Evolutionary conservation across 2,888 invertebrate species (phyloP).

Genomic region (Cetonia aurata): DNA sequence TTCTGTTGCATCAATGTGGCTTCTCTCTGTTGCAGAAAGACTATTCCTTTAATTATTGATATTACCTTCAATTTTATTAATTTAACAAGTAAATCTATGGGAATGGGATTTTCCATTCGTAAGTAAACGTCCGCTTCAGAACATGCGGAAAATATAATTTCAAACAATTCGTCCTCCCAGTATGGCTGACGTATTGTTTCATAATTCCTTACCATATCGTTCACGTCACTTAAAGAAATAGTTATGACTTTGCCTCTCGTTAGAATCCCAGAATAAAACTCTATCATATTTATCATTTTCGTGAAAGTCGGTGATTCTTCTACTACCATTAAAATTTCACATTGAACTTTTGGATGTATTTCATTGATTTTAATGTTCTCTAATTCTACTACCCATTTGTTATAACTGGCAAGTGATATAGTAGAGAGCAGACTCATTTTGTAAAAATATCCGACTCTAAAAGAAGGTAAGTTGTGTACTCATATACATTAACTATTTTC

Average conservation of each 20-base stretch:
- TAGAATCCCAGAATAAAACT: constrained; percentile 25
- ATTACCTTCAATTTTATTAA: constrained; percentile 43
- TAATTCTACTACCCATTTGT: constrained; percentile 40
- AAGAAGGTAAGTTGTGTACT: no score
- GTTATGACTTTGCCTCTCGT: constrained; percentile 13
- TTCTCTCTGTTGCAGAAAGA: constrained; percentile 35
- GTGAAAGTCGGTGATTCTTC: constrained; percentile 38
- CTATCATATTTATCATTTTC: constrained; percentile 37
- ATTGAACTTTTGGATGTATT: constrained; percentile 37
- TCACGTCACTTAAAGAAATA: constrained; percentile 24
- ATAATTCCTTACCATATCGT: constrained; percentile 13
- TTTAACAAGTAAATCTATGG: constrained; percentile 40
- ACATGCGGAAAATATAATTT: constrained; percentile 29
- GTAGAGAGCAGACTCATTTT: no score
- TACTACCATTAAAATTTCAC: constrained; percentile 39
- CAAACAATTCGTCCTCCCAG: constrained; percentile 16
- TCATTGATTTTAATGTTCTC: constrained; percentile 30
- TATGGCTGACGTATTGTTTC: neutral
- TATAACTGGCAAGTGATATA: neutral
- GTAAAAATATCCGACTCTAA: no score
- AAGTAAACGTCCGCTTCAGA: constrained; percentile 33
- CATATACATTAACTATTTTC: no score
- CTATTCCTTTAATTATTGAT: constrained; percentile 20
- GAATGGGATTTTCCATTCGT: constrained; percentile 25
- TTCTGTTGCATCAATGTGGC: constrained; percentile 1